Percentiles rank a stretch among this genome's conserved stretches.
Evolutionary conservation across 2,888 invertebrate species (phyloP).

Genomic region (Dione juno): DNA sequence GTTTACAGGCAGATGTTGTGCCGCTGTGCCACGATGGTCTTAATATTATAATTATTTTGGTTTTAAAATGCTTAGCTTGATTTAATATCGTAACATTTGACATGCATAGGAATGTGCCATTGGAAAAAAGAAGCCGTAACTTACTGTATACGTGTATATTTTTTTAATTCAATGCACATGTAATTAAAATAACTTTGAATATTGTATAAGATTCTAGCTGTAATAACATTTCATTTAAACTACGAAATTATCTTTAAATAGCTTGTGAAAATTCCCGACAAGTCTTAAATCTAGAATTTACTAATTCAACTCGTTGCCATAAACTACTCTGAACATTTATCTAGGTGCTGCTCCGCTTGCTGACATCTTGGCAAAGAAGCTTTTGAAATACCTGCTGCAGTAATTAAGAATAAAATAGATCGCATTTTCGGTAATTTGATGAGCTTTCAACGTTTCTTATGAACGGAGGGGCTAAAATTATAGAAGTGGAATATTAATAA

Average conservation of each 20-base stretch:
- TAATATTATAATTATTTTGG: too few relatives aligned
- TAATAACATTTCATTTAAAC: neutral
- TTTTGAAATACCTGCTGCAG: conserved; percentile 22
- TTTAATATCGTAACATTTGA: neutral
- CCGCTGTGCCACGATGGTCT: too few relatives aligned
- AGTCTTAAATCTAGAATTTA: conserved; percentile 24
- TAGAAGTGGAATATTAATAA: too few relatives aligned
- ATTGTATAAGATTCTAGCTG: neutral
- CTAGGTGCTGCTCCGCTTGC: conserved; percentile 19
- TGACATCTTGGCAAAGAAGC: conserved; percentile 20
- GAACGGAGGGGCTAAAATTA: neutral
- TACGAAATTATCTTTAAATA: conserved; percentile 27
- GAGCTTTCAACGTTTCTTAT: neutral
- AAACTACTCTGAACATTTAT: conserved; percentile 29
- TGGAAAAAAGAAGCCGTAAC: too few relatives aligned
- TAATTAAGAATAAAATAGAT: conserved; percentile 20
- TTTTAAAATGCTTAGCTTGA: too few relatives aligned
- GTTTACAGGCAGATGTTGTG: too few relatives aligned
- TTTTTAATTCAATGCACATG: too few relatives aligned
- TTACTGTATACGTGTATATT: too few relatives aligned
- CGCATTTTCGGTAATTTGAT: neutral
- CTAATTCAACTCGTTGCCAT: conserved; percentile 30
- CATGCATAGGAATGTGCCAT: neutral
- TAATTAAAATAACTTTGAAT: neutral
- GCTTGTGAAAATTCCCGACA: conserved; percentile 20